phyloP scores from a whole-genome alignment of 2,113 vertebrate genomes.

The Gobio gobio region DNA sequence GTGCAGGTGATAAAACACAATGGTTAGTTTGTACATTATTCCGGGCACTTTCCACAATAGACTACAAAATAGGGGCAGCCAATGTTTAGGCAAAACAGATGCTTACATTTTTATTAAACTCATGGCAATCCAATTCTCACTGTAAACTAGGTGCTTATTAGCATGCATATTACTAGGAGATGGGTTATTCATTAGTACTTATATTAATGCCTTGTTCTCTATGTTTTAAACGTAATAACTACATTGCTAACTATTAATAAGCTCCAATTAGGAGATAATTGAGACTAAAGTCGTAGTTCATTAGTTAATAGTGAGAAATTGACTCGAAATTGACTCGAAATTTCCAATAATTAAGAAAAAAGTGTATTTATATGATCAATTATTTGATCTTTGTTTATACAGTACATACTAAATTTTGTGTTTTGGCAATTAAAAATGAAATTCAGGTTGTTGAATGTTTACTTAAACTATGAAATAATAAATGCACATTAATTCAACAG shows the following conservation, averaged over 20 bases:
- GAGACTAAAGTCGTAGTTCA: too few species aligned
- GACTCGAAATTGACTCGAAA: too few species aligned
- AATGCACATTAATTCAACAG: background rate
- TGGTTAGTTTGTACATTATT: background rate
- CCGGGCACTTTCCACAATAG: background rate
- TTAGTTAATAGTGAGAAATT: too few species aligned
- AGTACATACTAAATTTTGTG: background rate
- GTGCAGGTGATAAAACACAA: constrained; percentile 12
- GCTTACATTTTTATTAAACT: background rate
- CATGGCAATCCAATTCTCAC: too few species aligned
- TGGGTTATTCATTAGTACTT: too few species aligned
- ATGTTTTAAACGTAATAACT: too few species aligned
- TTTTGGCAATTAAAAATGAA: background rate
- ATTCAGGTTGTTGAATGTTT: background rate
- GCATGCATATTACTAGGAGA: too few species aligned
- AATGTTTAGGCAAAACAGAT: background rate
- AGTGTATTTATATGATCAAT: background rate
- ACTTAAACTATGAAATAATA: background rate
- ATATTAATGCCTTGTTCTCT: too few species aligned
- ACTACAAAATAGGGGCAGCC: background rate
- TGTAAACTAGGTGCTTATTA: too few species aligned
- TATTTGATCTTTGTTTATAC: background rate
- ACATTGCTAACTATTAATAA: too few species aligned
- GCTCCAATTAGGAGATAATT: too few species aligned
- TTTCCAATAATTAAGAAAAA: background rate